Evolutionary conservation across 2,113 vertebrate species (phyloP).

Genomic region (Ellobius talpinus): DNA sequence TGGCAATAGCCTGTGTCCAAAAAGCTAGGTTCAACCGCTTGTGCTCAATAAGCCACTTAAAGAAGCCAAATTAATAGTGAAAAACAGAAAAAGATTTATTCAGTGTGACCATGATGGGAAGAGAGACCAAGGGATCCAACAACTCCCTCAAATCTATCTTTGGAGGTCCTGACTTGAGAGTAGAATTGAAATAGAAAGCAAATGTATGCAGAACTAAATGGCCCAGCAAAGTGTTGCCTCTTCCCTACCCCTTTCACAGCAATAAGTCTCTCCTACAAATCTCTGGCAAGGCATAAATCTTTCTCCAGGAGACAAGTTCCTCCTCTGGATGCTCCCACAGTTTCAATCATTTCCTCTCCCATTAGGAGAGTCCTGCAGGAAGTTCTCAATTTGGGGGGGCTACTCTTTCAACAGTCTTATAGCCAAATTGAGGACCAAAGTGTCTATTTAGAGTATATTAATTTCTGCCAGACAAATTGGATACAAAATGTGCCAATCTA

Average conservation of each 20-base stretch:
- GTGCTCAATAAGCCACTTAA: not conserved
- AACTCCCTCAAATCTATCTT: not conserved
- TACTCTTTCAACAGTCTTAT: not conserved
- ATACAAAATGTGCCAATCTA: conserved; percentile 1
- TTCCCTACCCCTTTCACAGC: not conserved
- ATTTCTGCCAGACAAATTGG: not conserved
- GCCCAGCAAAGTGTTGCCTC: not conserved
- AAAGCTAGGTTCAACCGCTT: no score
- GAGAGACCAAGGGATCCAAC: not conserved
- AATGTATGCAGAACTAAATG: not conserved
- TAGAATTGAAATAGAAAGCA: not conserved
- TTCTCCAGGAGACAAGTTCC: not conserved
- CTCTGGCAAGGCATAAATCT: no score
- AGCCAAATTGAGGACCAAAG: no score
- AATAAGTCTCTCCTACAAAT: not conserved
- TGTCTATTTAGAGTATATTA: not conserved
- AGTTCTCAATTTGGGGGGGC: not conserved
- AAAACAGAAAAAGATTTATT: not conserved
- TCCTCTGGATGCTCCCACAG: not conserved
- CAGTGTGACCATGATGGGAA: not conserved
- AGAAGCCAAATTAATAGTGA: not conserved
- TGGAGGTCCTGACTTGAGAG: not conserved
- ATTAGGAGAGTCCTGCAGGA: not conserved
- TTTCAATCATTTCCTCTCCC: not conserved
- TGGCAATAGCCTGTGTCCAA: not conserved